phyloP scores from a whole-genome alignment of 2,797 vertebrate genomes.

The Macropodus opercularis region DNA sequence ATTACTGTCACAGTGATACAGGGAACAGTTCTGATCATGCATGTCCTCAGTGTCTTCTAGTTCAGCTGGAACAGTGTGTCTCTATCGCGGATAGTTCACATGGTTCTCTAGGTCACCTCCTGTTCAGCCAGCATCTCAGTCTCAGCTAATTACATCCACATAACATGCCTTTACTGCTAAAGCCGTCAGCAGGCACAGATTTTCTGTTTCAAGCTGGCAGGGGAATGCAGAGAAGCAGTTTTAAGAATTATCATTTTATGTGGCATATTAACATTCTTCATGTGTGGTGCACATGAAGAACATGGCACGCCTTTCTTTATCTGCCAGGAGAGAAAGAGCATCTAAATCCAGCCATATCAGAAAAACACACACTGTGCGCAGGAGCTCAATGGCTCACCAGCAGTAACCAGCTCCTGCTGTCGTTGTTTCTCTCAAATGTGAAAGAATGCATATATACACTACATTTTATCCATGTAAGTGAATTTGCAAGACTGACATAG shows the following conservation, averaged over 20 bases:
- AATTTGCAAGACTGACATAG: conserved; percentile 83
- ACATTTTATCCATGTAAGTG: conserved; percentile 77
- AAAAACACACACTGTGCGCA: conserved; percentile 45
- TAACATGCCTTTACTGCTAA: conserved; percentile 15
- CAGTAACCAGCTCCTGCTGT: conserved; percentile 31
- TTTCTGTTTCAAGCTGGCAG: conserved; percentile 23
- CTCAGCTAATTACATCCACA: conserved; percentile 31
- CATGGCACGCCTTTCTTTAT: conserved; percentile 34
- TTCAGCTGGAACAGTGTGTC: conserved; percentile 46
- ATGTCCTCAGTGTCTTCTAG: conserved; percentile 49
- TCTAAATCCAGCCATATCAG: conserved; percentile 61
- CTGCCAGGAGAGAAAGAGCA: conserved; percentile 39
- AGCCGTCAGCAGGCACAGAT: conserved; percentile 10
- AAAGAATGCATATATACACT: conserved; percentile 56
- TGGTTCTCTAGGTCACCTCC: conserved; percentile 54
- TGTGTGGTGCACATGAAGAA: conserved; percentile 40
- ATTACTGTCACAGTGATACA: conserved; percentile 54
- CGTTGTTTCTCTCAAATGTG: conserved; percentile 47
- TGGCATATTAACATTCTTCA: conserved; percentile 39
- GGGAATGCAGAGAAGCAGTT: conserved; percentile 22
- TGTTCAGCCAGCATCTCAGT: conserved; percentile 48
- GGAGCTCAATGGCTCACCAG: conserved; percentile 30
- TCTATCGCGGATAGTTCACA: conserved; percentile 29
- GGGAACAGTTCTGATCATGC: conserved; percentile 50
- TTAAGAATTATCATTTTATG: conserved; percentile 50